These are phyloP conservation scores for Entomyzon cyanotis DNA, from an alignment of 2,113 vertebrate genomes.

Conservation along the genomic window DNA sequence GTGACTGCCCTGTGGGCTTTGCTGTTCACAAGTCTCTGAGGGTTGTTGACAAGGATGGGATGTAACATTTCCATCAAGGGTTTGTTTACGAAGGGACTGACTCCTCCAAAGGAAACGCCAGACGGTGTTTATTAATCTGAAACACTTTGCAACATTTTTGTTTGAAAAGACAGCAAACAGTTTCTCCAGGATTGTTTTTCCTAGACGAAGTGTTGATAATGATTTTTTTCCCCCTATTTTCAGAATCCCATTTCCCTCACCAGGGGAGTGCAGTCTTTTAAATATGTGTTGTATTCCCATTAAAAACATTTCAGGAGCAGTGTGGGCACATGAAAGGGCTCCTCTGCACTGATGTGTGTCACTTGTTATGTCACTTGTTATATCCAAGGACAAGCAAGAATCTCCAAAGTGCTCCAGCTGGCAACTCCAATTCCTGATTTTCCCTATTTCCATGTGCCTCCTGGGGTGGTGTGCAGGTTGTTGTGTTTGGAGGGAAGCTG, in stretches of 20 bases:
- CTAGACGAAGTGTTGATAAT: neutral
- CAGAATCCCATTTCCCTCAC: neutral
- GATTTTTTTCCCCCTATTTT: neutral
- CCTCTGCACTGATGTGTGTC: neutral
- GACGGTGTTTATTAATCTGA: neutral
- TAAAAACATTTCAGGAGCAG: neutral
- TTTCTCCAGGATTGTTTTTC: neutral
- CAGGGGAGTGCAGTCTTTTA: neutral
- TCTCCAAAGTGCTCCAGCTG: neutral
- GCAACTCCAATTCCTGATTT: neutral
- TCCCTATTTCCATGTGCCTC: fast-evolving
- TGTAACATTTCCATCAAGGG: neutral
- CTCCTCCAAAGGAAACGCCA: neutral
- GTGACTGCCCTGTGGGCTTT: neutral
- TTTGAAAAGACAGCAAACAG: neutral
- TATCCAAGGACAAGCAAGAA: neutral
- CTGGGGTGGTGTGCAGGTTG: fast-evolving
- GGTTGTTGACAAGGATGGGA: neutral
- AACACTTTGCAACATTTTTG: neutral
- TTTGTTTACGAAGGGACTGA: neutral
- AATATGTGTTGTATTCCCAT: neutral
- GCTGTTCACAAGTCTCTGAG: neutral
- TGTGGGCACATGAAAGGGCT: neutral
- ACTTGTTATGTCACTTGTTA: neutral
- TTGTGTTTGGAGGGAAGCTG: neutral